Conservation (phyloP, 2,113 vertebrate species). For the Cranoglanis bouderius region DNA sequence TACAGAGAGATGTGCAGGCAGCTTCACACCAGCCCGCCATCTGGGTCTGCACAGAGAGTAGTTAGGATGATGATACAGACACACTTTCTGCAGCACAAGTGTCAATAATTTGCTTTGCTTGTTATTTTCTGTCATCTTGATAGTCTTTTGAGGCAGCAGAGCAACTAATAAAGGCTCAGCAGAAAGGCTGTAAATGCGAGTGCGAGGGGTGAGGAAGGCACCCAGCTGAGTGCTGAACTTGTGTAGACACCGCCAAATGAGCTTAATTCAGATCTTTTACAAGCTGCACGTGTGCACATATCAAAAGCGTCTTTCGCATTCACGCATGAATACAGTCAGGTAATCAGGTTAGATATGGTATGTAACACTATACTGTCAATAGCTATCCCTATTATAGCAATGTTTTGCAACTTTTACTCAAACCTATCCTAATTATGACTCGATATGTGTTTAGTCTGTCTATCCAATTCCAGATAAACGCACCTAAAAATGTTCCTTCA, state of each 20-base stretch:
- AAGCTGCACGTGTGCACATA: constrained; percentile 35
- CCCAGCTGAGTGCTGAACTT: constrained; percentile 48
- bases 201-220: neutral
- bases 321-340: neutral
- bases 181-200: constrained; percentile 14
- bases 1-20: constrained; percentile 32
- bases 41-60: constrained; percentile 28
- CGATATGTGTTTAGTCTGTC: neutral
- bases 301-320: constrained; percentile 28
- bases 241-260: constrained; percentile 43
- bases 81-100: constrained; percentile 39
- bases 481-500: neutral
- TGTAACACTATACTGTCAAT: constrained; percentile 6
- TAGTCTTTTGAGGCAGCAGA: constrained; percentile 26
- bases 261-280: constrained; percentile 43
- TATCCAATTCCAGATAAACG: neutral
- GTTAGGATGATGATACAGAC: constrained; percentile 30
- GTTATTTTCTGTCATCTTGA: constrained; percentile 47
- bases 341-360: constrained; percentile 9
- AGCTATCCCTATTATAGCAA: neutral
- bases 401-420: constrained; percentile 26
- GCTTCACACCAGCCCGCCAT: constrained; percentile 49
- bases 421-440: neutral
- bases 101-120: constrained; percentile 47
- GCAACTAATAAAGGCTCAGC: constrained; percentile 43